A percentile compares a stretch with the other conserved stretches of the same genome.
Evolutionary conservation across 2,113 vertebrate species (phyloP).

Genomic region (Raja brachyura): DNA sequence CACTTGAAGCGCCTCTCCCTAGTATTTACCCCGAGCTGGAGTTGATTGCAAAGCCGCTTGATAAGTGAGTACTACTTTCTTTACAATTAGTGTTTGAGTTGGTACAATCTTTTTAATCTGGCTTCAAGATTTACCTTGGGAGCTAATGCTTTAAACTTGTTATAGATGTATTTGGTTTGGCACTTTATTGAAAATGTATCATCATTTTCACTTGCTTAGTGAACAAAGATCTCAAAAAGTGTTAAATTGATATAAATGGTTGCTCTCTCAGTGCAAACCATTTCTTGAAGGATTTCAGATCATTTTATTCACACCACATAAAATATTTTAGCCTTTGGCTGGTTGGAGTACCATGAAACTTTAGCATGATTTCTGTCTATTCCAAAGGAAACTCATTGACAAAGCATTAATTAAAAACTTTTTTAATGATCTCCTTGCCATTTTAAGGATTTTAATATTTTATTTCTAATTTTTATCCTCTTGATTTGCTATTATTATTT

Average conservation of each 20-base stretch:
- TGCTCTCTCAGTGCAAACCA: neutral
- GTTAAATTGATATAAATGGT: too few relatives aligned
- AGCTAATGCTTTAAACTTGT: neutral
- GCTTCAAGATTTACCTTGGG: too few relatives aligned
- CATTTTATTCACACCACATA: too few relatives aligned
- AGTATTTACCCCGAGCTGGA: conserved; percentile 45
- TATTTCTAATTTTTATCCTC: neutral
- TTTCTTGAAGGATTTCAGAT: neutral
- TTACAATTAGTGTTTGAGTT: too few relatives aligned
- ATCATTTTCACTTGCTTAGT: neutral
- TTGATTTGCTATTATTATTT: neutral
- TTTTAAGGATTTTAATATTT: too few relatives aligned
- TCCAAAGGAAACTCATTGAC: too few relatives aligned
- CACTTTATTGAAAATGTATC: neutral
- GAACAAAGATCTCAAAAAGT: neutral
- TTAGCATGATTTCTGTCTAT: neutral
- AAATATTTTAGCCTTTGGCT: too few relatives aligned
- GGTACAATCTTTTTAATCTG: too few relatives aligned
- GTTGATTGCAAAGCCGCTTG: conserved; percentile 37
- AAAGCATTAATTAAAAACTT: too few relatives aligned
- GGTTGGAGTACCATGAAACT: neutral
- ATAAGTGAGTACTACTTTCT: conserved; percentile 51
- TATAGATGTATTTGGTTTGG: neutral
- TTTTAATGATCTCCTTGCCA: too few relatives aligned
- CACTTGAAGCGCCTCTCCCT: conserved; percentile 37